These are phyloP conservation scores for Cyanoramphus novaezelandiae DNA, from an alignment of 2,113 vertebrate species.

Conservation along the genomic window DNA sequence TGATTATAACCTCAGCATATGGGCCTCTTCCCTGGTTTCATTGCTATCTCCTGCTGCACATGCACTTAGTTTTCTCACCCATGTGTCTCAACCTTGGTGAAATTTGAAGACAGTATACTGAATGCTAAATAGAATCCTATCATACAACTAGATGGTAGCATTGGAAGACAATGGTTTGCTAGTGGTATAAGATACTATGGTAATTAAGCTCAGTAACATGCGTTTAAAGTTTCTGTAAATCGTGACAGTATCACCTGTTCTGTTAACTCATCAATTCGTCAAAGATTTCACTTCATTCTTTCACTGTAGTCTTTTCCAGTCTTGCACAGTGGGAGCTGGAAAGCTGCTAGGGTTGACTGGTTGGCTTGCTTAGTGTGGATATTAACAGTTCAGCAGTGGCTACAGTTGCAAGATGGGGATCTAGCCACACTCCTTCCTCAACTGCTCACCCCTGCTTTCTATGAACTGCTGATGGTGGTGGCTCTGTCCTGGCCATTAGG, in stretches of 20 bases:
- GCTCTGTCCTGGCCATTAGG: not conserved
- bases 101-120: not conserved
- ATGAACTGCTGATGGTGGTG: not conserved
- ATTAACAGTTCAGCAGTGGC: not conserved
- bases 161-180: not conserved
- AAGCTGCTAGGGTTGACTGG: not conserved
- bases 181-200: not conserved
- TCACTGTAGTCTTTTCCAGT: not conserved
- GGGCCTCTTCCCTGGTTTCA: not conserved
- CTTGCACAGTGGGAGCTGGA: not conserved
- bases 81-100: not conserved
- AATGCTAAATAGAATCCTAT: not conserved
- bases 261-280: not conserved
- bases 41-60: not conserved
- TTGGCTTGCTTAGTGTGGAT: not conserved
- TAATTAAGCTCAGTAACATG: not conserved
- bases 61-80: not conserved
- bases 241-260: not conserved
- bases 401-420: not conserved
- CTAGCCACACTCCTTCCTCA: not conserved
- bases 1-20: not conserved
- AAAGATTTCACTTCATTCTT: not conserved
- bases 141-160: not conserved
- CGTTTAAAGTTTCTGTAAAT: not conserved
- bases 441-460: fast-evolving